Base-by-base conservation (phyloP, 2,797 vertebrate species). In the Chiroxiphia lanceolata region DNA sequence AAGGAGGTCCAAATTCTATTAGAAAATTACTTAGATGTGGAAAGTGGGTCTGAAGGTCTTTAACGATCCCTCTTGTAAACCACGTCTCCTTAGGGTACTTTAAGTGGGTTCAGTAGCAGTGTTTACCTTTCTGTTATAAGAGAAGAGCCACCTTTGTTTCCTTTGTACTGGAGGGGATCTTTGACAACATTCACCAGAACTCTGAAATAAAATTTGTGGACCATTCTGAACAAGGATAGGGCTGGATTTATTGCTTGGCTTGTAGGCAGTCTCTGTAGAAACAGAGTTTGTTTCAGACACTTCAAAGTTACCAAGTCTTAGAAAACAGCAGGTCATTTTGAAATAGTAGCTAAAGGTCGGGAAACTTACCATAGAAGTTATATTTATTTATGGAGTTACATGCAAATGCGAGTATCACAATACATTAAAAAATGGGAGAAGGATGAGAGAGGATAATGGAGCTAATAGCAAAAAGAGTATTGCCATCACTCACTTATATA, bases 341-440 rank as follows among this genome's bases (percentile, higher is more conserved):
- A 85, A 94, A 85, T 79, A 85, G 11, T 87, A 65, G 50, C 64
- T 90, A 76, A 88, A 84, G 29, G 21, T 56, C 71, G 23, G 26
- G 34, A 69, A 92, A 50, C 21, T 16, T 90, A 26, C 15, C 0
- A 0, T 50, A 21, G 50, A 89, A 88, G 61, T 77, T 84, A 10
- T 33, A 71, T 79, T 94, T 96, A 70, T 90, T 79, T 93, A 59
- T 93, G 60, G 81, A 69, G 48, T 84, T 74, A 38, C 21, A 54
- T 57, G 29, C 63, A 88, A 63, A 51, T 84, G 34, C 0, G 2
- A 83, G 11, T 80, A 80, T 69, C 54, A 67, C 57, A 72, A 11
- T 74, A 45, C 1, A 5, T 84, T 82, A 68, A 60, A 82, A 79
- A 86, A 33, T 22, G n/a, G 53, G 45, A 68, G 48, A 82, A 33